A percentile compares a stretch with the other conserved stretches of the same genome.
phyloP scores from a whole-genome alignment of 1,140 invertebrate genomes.

The Scaptomyza pallida region DNA sequence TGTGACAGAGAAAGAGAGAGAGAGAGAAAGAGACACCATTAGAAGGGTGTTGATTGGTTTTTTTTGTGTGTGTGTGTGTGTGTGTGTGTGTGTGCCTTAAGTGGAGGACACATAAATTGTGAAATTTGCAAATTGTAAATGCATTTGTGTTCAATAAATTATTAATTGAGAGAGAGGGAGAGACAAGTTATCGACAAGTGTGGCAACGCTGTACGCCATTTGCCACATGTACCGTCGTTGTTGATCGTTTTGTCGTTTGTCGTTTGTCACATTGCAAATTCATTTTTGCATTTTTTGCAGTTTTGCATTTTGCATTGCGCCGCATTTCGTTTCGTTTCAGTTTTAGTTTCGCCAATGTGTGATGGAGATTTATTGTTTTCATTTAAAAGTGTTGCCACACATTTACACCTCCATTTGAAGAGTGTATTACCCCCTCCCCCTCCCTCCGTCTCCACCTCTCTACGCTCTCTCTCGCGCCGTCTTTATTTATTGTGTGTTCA shows the following conservation, averaged over 20 bases:
- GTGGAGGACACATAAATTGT: slow-evolving; percentile 57
- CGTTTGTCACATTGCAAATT: slow-evolving; percentile 15
- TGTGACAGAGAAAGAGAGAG: no score
- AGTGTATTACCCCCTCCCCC: not conserved
- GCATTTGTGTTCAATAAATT: slow-evolving; percentile 69
- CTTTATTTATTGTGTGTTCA: slow-evolving; percentile 65
- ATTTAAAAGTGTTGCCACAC: slow-evolving; percentile 69
- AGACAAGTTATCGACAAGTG: not conserved
- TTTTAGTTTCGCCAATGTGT: slow-evolving; percentile 28
- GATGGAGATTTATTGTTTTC: slow-evolving; percentile 80
- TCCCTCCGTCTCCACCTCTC: not conserved
- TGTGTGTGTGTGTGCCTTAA: slow-evolving; percentile 12
- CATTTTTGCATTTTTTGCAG: not conserved
- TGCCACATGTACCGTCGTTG: slow-evolving; percentile 10
- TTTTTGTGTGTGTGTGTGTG: no score
- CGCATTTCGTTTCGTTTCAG: slow-evolving; percentile 23
- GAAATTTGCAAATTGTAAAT: slow-evolving; percentile 48
- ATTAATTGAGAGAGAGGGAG: no score
- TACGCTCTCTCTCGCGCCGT: not conserved
- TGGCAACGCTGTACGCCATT: slow-evolving; percentile 31
- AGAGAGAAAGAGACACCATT: no score
- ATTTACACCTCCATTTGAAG: slow-evolving; percentile 78
- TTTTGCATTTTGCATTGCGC: slow-evolving; percentile 26
- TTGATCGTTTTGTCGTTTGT: slow-evolving; percentile 9
- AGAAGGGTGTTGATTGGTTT: not conserved